These are phyloP conservation scores for Zaprionus bogoriensis DNA, from an alignment of 2,888 invertebrate genomes.

Conservation along the genomic window DNA sequence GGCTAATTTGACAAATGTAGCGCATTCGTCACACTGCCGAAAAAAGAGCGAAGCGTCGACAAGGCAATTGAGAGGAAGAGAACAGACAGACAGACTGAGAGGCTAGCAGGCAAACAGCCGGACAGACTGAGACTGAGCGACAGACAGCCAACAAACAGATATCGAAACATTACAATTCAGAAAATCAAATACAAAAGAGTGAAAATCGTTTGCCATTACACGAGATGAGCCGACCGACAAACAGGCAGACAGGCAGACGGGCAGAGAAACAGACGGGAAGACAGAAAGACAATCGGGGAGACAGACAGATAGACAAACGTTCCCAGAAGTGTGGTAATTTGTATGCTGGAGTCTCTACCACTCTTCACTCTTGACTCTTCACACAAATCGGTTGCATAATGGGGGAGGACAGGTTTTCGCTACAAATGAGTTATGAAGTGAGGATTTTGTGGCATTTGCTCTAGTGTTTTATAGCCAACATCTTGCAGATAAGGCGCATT, in stretches of 20 bases:
- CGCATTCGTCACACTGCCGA: slow-evolving; percentile 59
- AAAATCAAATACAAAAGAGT: slow-evolving; percentile 71
- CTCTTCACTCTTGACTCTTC: too few relatives aligned
- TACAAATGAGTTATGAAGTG: slow-evolving; percentile 72
- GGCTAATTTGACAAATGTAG: slow-evolving; percentile 73
- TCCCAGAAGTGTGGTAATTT: too few relatives aligned
- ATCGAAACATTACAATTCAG: slow-evolving; percentile 55
- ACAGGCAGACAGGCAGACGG: slow-evolving; percentile 10
- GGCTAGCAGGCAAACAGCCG: neutral
- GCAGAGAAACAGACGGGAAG: neutral
- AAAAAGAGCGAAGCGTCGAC: neutral
- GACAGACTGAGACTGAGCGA: neutral
- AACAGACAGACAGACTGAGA: neutral
- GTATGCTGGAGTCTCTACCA: too few relatives aligned
- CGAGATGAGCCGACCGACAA: slow-evolving; percentile 48
- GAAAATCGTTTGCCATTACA: slow-evolving; percentile 69
- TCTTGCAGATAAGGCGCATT: slow-evolving; percentile 11
- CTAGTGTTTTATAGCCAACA: slow-evolving; percentile 50
- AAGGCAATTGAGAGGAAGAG: neutral
- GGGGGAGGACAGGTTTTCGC: too few relatives aligned
- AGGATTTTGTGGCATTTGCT: slow-evolving; percentile 67
- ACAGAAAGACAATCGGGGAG: too few relatives aligned
- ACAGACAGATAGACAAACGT: too few relatives aligned
- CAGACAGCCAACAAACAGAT: slow-evolving; percentile 8
- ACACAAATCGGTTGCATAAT: too few relatives aligned